Base-by-base conservation (phyloP, 2,797 vertebrate genomes). In the Poecilia gillii region DNA sequence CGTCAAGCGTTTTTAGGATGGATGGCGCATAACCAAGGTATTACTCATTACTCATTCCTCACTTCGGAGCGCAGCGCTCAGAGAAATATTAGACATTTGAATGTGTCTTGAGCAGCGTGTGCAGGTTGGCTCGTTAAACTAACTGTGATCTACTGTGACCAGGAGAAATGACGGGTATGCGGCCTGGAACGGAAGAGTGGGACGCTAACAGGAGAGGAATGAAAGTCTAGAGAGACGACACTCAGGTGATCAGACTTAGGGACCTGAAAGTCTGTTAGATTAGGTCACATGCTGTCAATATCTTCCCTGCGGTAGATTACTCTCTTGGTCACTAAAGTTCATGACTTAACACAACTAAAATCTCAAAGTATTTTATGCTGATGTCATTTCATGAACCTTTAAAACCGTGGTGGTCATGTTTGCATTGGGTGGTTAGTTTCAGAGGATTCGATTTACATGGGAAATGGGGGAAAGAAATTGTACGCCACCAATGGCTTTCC, bases 81-180 rank as follows among this genome's bases (percentile, higher is more conserved):
- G 16, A 77, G 49, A 62, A 84, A 88, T 88, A 49, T 46, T 45
- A 87, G 74, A 81, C 57, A 74, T 85, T 82, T 77, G 55, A 51
- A 46, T 62, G 70, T 7, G 18, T 16, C 14, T 31, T n/a, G 64
- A 51, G 23, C 39, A 20, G 59, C 33, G 6, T 68, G 72, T 47
- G 28, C 41, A 39, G 36, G 64, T 41, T 43, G 18, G 33, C 20
- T 68, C 0, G 72, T 13, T 36, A 23, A 28, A 75, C 23, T 0
- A 16, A 74, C 23, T 1, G 20, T 25, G 66, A 39, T 18, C 8
- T 33, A 25, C 11, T 73, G 25, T 81, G 85, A 90, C 76, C 45
- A 33, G 7, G 4, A 82, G 77, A 75, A 78, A 92, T 89, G 83
- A 82, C 36, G 87, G 83, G 73, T 49, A 93, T 88, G 82, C 23